phyloP scores from a whole-genome alignment of 37 sponge, comb jelly and placozoan species.

The Halichondria panicea region DNA sequence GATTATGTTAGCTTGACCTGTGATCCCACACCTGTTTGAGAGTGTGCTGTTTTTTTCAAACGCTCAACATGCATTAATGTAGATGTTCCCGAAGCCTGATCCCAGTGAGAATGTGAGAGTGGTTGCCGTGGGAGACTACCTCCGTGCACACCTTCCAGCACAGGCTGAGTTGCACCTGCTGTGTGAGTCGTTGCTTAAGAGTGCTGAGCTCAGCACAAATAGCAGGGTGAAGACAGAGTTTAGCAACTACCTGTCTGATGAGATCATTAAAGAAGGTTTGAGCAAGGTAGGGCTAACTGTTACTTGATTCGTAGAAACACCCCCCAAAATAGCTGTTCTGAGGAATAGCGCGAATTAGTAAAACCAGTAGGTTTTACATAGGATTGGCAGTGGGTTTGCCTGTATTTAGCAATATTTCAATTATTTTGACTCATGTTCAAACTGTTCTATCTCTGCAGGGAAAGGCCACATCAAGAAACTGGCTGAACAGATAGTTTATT shows the following conservation, averaged over 20 bases:
- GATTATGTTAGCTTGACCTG: neutral
- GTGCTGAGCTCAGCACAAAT: neutral
- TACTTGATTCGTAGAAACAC: no score
- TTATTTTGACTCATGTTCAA: no score
- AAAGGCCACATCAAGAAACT: no score
- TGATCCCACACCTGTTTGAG: neutral
- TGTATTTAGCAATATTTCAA: no score
- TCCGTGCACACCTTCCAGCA: slow-evolving; percentile 19
- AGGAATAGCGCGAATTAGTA: no score
- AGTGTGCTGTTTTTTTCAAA: neutral
- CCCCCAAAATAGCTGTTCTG: no score
- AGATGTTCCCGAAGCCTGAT: neutral
- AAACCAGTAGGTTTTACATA: no score
- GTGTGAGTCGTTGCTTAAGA: slow-evolving; percentile 32
- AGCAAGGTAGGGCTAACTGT: slow-evolving; percentile 26
- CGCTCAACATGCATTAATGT: neutral
- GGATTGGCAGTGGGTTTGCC: no score
- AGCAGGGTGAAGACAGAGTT: neutral
- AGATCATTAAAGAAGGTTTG: slow-evolving; percentile 20
- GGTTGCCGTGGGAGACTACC: slow-evolving; percentile 41
- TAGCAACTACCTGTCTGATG: slow-evolving; percentile 1
- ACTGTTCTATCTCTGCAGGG: no score
- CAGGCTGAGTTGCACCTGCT: slow-evolving; percentile 13
- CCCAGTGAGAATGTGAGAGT: slow-evolving; percentile 22
- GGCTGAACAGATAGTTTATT: no score